Conservation (phyloP, 2,797 vertebrate genomes). For the Microctenopoma stevenorrisi region DNA sequence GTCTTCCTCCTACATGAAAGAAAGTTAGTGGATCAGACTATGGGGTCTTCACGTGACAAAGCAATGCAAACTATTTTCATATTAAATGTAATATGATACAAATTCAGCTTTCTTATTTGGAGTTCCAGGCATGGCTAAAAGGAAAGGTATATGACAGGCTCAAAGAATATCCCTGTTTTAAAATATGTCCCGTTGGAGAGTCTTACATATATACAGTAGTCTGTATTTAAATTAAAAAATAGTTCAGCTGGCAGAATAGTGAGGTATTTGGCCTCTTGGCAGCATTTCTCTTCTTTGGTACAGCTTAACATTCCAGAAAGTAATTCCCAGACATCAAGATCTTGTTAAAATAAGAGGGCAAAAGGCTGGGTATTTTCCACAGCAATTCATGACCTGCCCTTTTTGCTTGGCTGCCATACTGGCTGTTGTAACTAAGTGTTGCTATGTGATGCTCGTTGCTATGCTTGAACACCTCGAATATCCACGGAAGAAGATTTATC, state of each 20-base stretch:
- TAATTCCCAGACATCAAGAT: constrained; percentile 54
- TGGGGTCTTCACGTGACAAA: constrained; percentile 13
- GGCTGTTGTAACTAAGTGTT: constrained; percentile 53
- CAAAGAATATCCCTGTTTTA: not conserved
- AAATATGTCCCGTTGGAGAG: constrained; percentile 14
- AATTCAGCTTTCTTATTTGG: constrained; percentile 1
- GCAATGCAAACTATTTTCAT: constrained; percentile 7
- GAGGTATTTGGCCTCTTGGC: constrained; percentile 23
- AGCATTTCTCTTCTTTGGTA: constrained; percentile 30
- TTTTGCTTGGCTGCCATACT: constrained; percentile 28
- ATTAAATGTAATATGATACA: constrained; percentile 10
- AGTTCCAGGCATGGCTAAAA: not conserved
- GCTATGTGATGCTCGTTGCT: constrained; percentile 69
- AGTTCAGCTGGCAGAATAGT: constrained; percentile 8
- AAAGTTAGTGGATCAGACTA: constrained; percentile 18
- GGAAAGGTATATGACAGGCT: not conserved
- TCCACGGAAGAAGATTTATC: constrained; percentile 32
- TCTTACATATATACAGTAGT: not conserved
- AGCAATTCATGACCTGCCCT: constrained; percentile 24
- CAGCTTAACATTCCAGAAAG: constrained; percentile 65
- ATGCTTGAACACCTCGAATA: constrained; percentile 62
- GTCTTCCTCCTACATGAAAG: constrained; percentile 42
- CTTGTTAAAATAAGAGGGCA: constrained; percentile 48
- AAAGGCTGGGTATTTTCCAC: constrained; percentile 39
- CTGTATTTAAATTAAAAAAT: constrained; percentile 18